Evolutionary conservation across 2,888 invertebrate genomes (phyloP).

Genomic region (Herminia tarsipennalis): DNA sequence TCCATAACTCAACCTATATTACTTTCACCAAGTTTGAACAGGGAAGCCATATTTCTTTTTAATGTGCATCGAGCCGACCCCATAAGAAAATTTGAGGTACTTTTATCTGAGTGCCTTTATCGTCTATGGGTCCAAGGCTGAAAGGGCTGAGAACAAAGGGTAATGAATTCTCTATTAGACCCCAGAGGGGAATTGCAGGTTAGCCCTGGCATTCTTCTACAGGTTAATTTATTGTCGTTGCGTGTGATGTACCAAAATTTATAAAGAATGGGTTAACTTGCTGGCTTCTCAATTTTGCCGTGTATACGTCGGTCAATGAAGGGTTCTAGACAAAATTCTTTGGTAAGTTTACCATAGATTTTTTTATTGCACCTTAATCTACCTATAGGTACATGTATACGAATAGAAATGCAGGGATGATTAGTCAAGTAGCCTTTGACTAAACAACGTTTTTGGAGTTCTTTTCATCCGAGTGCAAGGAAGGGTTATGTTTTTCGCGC

Average conservation of each 20-base stretch:
- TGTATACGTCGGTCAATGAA: too few species aligned
- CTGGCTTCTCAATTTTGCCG: too few species aligned
- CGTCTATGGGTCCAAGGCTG: constrained; percentile 22
- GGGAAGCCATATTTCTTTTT: constrained; percentile 25
- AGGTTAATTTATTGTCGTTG: constrained; percentile 35
- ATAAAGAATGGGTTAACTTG: neutral
- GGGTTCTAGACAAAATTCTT: too few species aligned
- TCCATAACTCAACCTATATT: neutral
- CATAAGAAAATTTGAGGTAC: constrained; percentile 35
- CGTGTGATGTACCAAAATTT: constrained; percentile 4
- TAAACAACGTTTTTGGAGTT: too few species aligned
- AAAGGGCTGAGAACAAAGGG: constrained; percentile 47
- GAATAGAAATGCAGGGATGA: too few species aligned
- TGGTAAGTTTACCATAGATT: too few species aligned
- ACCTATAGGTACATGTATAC: too few species aligned
- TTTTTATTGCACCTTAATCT: too few species aligned
- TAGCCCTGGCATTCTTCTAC: constrained; percentile 35
- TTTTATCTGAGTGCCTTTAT: constrained; percentile 36
- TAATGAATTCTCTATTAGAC: constrained; percentile 56
- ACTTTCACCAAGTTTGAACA: constrained; percentile 7
- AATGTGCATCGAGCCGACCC: constrained; percentile 14
- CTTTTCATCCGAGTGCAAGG: too few species aligned
- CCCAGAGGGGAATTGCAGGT: constrained; percentile 38
- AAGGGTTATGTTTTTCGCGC: too few species aligned
- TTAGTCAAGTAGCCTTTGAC: too few species aligned